Base-by-base conservation (phyloP, 2,113 vertebrate genomes). In the Serilophus lunatus region DNA sequence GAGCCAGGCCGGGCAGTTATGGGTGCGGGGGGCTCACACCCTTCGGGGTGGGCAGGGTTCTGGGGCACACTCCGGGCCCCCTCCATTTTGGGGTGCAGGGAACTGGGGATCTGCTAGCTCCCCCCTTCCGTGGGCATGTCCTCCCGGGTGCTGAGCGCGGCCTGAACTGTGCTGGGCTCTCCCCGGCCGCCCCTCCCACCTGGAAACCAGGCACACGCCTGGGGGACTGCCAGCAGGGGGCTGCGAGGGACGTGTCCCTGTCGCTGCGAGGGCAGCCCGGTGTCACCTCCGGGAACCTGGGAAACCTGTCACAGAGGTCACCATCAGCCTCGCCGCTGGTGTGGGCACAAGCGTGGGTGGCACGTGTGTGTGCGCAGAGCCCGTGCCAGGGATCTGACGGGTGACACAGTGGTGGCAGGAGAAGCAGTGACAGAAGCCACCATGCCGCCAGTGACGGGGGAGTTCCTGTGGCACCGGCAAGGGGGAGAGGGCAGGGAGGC, bases 321-420 rank as follows among this genome's bases (percentile, higher is more conserved):
- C 56, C 3, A 2, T 35, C 80, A 13, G 40, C 65, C 35, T 68
- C 7, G 2, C 24, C n/a, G 18, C 18, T 6, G 28, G 10, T 12
- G 65, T 1, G 29, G 42, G 56, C 61, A 24, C 65, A 25, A 28
- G 23, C 2, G 1, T 1, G 36, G 15, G 4, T 4, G 6, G 35
- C 53, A 20, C 10, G 0, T 4, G 40, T 7, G 33, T 16, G 29
- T 16, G 74, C 5, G 7, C 24, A 25, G 60, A 40, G 22, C 26
- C 49, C 4, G 0, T 2, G 1, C 3, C 11, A 6, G 56, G 24
- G 36, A 29, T 38, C 33, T 74, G 69, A 38, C 1, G 0, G 24
- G 78, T 60, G 61, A 14, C 51, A 22, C 7, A 1, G 61, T 54
- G 61, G 38, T 68, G 69, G 56, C 68, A 63, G 38, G 18, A 56